phyloP scores from a whole-genome alignment of 2,113 vertebrate species.

The Equus quagga region DNA sequence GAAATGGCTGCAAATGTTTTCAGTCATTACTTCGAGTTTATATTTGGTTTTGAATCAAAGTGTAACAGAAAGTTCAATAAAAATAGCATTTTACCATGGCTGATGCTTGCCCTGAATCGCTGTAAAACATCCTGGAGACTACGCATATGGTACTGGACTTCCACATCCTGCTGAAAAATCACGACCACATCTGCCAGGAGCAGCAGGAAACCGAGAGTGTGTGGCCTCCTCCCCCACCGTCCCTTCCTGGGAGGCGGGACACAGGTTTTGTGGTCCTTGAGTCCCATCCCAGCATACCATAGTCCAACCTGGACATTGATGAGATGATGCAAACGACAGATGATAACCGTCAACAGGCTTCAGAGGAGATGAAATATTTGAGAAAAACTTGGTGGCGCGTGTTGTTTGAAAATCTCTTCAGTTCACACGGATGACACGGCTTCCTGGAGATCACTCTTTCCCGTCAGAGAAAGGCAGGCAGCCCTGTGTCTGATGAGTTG shows the following conservation, averaged over 20 bases:
- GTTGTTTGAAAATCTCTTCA: slow-evolving; percentile 50
- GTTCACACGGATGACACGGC: not conserved
- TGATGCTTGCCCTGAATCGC: slow-evolving; percentile 18
- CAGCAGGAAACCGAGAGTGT: fast-evolving
- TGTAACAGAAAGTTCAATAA: slow-evolving; percentile 53
- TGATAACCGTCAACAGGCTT: slow-evolving; percentile 49
- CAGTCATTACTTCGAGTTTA: not conserved
- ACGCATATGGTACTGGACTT: not conserved
- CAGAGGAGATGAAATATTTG: slow-evolving; percentile 47
- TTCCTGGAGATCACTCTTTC: slow-evolving; percentile 49
- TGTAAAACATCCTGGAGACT: slow-evolving; percentile 53
- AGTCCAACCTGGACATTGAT: slow-evolving; percentile 13
- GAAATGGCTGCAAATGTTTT: slow-evolving; percentile 7
- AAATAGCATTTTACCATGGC: slow-evolving; percentile 32
- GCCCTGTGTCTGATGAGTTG: not conserved
- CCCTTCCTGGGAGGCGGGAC: not conserved
- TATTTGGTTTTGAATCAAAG: slow-evolving; percentile 64
- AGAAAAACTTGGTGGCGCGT: slow-evolving; percentile 46
- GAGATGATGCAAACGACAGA: slow-evolving; percentile 38
- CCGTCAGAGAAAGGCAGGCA: not conserved
- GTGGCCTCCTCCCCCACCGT: not conserved
- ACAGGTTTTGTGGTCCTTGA: not conserved
- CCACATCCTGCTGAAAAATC: slow-evolving; percentile 36
- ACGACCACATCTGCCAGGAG: not conserved
- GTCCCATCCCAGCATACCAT: not conserved